Evolutionary conservation across 2,113 vertebrate species (phyloP).

Genomic region (Phrynosoma platyrhinos): DNA sequence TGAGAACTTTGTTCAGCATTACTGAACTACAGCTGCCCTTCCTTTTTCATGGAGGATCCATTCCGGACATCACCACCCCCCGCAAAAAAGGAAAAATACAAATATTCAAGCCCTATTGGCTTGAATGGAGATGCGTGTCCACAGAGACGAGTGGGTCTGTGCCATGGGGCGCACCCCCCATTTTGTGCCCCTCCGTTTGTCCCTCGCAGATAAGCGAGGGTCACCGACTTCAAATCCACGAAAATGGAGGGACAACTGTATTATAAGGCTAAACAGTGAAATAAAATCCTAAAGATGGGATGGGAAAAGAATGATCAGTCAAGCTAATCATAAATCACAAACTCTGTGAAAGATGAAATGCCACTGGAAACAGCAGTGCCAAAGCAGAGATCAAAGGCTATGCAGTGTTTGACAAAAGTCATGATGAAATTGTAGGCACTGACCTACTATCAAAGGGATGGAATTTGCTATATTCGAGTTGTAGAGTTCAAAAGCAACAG

Average conservation of each 20-base stretch:
- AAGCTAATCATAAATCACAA: neutral
- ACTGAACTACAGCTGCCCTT: neutral
- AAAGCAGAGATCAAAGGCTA: slow-evolving; percentile 27
- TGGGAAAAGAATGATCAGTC: neutral
- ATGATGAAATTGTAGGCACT: slow-evolving; percentile 18
- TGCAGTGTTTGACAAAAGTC: neutral
- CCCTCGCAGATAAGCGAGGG: too few species aligned
- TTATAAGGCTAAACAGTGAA: neutral
- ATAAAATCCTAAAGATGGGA: neutral
- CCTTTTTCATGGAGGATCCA: too few species aligned
- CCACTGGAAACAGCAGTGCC: slow-evolving; percentile 1
- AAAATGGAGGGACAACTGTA: too few species aligned
- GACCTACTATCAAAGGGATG: neutral
- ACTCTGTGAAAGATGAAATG: neutral
- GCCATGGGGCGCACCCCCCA: too few species aligned
- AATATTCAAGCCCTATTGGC: too few species aligned
- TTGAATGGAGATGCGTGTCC: too few species aligned
- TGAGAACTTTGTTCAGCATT: neutral
- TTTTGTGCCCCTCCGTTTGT: too few species aligned
- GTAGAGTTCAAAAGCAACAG: neutral
- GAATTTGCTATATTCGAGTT: neutral
- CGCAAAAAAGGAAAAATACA: too few species aligned
- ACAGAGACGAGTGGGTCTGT: too few species aligned
- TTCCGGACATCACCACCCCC: too few species aligned
- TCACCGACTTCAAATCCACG: too few species aligned